A percentile compares a stretch with the other conserved stretches of the same genome.
These are phyloP conservation scores for Lobophora halterata DNA, from an alignment of 2,888 invertebrate genomes.

Conservation along the genomic window DNA sequence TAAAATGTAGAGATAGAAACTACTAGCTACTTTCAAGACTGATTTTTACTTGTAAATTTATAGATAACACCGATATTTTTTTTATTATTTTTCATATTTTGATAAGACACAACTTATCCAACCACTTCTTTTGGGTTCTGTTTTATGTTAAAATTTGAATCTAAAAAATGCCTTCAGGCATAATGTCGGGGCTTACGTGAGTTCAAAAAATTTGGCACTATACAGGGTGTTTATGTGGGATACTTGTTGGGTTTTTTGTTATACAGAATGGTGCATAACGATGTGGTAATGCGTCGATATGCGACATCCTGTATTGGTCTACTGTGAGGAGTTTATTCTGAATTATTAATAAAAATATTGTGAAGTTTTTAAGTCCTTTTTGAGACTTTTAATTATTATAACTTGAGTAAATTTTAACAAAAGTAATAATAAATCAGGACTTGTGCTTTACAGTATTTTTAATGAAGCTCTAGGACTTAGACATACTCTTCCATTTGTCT, in stretches of 20 bases:
- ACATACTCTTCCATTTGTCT: not conserved
- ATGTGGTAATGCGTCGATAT: not conserved
- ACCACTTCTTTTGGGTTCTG: not conserved
- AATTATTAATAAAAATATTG: slow-evolving; percentile 19
- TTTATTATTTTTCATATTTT: too few relatives aligned
- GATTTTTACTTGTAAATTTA: too few relatives aligned
- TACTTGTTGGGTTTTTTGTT: slow-evolving; percentile 15
- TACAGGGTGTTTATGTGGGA: slow-evolving; percentile 21
- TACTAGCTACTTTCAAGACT: too few relatives aligned
- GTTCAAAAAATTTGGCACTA: too few relatives aligned
- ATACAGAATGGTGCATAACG: slow-evolving; percentile 11
- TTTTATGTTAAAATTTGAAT: not conserved
- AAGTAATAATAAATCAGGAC: slow-evolving; percentile 2
- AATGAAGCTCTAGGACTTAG: slow-evolving; percentile 21
- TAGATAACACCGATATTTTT: too few relatives aligned
- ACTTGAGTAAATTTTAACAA: too few relatives aligned
- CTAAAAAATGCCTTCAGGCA: too few relatives aligned
- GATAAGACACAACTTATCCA: slow-evolving; percentile 16
- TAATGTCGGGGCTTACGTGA: slow-evolving; percentile 10
- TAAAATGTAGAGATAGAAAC: too few relatives aligned
- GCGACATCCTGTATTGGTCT: slow-evolving; percentile 7
- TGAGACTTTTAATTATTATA: too few relatives aligned
- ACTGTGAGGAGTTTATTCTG: slow-evolving; percentile 3
- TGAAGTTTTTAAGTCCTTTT: slow-evolving; percentile 7
- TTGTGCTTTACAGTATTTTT: slow-evolving; percentile 27